A percentile compares a stretch with the other conserved stretches of the same genome.
Evolutionary conservation across 2,888 invertebrate species (phyloP).

Genomic region (Himalopsyche kuldschensis): DNA sequence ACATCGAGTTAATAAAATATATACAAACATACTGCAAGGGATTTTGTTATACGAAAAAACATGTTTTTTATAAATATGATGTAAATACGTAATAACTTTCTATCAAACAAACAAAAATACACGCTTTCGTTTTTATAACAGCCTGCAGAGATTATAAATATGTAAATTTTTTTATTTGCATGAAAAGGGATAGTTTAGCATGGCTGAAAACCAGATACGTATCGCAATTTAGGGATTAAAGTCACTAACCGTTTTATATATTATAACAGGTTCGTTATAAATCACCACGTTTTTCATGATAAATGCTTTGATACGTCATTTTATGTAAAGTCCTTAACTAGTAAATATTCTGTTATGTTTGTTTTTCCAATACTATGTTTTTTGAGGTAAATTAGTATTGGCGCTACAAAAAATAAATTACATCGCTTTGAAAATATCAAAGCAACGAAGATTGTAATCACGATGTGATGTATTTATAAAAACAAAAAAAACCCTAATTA

Average conservation of each 20-base stretch:
- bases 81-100: not conserved
- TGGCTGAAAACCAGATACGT: constrained; percentile 6
- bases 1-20: too few relatives aligned
- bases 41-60: not conserved
- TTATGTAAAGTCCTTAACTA: not conserved
- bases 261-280: not conserved
- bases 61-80: not conserved
- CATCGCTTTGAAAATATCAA: too few relatives aligned
- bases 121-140: not conserved
- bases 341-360: not conserved
- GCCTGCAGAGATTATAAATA: constrained; percentile 8
- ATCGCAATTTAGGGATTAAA: constrained; percentile 5
- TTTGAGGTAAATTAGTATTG: not conserved
- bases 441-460: too few relatives aligned
- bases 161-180: constrained; percentile 16
- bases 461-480: too few relatives aligned
- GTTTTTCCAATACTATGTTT: not conserved
- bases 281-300: not conserved
- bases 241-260: not conserved
- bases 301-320: not conserved
- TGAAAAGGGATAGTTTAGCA: not conserved
- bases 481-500: too few relatives aligned
- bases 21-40: not conserved
- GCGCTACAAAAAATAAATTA: not conserved
- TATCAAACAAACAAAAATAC: constrained; percentile 18